Evolutionary conservation across 2,113 vertebrate species (phyloP), one percentile per base, ranked within the genome.

Genomic region (Cebus imitator): DNA sequence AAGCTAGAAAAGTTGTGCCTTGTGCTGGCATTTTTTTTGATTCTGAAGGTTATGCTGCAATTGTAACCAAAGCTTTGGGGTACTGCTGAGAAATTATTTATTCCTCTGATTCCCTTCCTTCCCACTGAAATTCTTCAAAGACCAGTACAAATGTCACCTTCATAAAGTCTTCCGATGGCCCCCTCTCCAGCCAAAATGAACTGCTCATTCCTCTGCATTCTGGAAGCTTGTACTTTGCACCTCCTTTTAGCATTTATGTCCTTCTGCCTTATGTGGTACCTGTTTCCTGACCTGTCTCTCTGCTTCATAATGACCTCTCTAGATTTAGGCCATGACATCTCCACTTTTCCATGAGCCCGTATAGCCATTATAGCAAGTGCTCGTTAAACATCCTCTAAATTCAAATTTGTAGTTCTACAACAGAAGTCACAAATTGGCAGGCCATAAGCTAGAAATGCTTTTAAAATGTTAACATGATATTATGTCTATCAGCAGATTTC

Each of bases 101-200:
- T 93, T 91, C 68, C 61, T 78, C 13, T 12, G 2, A n/a, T 64
- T 88, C 45, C 35, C n/a, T 40, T 48, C n/a, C 23, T 92, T 35
- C 8, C 40, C 52, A 57, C 0, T 58, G 85, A 90, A 94, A 93
- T 73, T 81, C n/a, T 82, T 87, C 86, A 87, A 92, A 94, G 40
- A 21, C 25, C 48, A 82, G 52, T 58, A 40, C 40, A 93, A 93
- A 91, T 27, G 52, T 61, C n/a, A 73, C 35, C 52, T 88, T 96
- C 57, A 48, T 68, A 45, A 80, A 93, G 40, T 68, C 58, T 92
- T 58, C 32, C 23, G 52, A 83, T 66, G 66, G 40, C 23, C 16
- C 58, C 61, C 35, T 92, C 75, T 85, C 84, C 3, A 37, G 82
- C 76, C n/a, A 40, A 94, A 97, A 94, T 85, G 16, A 93, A 78